Base-by-base conservation (phyloP, 2,113 vertebrate genomes). In the Rhynchopsitta pachyrhyncha region DNA sequence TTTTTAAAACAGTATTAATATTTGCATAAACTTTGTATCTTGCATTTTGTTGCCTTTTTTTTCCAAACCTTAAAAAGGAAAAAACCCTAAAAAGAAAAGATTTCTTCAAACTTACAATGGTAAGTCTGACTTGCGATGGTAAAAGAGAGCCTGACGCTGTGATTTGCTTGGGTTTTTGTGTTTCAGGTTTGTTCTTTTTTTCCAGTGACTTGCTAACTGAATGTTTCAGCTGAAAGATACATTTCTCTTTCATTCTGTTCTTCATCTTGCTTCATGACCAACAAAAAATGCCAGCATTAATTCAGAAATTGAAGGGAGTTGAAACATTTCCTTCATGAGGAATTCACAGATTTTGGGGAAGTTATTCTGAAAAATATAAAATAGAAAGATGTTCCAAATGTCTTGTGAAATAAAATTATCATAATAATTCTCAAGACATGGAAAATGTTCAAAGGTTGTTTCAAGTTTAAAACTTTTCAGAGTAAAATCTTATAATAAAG, bases 281-380 rank as follows among this genome's bases (percentile, higher is more conserved):
- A 88, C 31, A 88, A 80, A 75, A 87, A 52, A n/a, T 92, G 82
- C 29, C 88, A 95, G n/a, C 67, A 88, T 37, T 69, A 80, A 83
- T 49, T 92, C 49, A 90, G 80, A 94, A 93, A 86, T 17, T 55
- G 27, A 44, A 82, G 46, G 44, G 18, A 86, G 6, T 27, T 70
- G 55, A 57, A 96, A 91, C 9, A 1, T 52, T 70, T 92, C 11
- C 49, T 95, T 92, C 55, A 69, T 41, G 42, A 94, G 31, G 66
- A 93, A 49, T 94, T 84, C 80, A 92, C 63, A 90, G 68, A 88
- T 90, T 63, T 69, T 35, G 13, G 44, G n/a, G 66, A 92, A 92
- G 28, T 67, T 92, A 62, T 90, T 92, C 41, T 63, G 75, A 82
- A 77, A 31, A 88, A 86, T 68, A 68, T 17, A 82, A 74, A 39